A percentile compares a stretch with the other conserved stretches of the same genome.
Conservation (phyloP, 2,797 vertebrate genomes). For the Varecia variegata region DNA sequence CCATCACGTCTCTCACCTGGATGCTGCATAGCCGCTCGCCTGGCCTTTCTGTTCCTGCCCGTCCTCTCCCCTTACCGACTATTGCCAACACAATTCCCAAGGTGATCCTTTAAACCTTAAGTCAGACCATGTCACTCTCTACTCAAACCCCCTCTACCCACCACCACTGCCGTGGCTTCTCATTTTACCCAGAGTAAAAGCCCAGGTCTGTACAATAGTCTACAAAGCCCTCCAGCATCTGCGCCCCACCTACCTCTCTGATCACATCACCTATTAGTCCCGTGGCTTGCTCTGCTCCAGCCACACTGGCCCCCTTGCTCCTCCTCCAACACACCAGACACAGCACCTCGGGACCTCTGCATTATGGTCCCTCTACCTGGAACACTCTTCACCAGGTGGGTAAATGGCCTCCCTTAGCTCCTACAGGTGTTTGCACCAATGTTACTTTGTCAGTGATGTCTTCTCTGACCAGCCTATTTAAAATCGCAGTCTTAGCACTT, state of each 20-base stretch:
- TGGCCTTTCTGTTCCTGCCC: neutral
- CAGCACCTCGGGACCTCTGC: neutral
- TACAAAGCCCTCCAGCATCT: neutral
- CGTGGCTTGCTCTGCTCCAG: neutral
- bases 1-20: neutral
- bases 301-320: neutral
- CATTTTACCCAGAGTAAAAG: neutral
- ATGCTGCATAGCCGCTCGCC: neutral
- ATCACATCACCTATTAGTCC: neutral
- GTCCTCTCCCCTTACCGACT: neutral
- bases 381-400: neutral
- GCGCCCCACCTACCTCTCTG: neutral
- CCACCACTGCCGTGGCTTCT: neutral
- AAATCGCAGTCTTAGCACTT: neutral
- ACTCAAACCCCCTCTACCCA: neutral
- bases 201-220: neutral
- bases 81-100: neutral
- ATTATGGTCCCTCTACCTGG: neutral
- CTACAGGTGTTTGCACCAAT: neutral
- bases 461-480: neutral
- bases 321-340: neutral
- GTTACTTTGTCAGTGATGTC: neutral
- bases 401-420: neutral
- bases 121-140: neutral
- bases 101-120: neutral